Conservation (phyloP, 2,113 vertebrate species). For the Eublepharis macularius region DNA sequence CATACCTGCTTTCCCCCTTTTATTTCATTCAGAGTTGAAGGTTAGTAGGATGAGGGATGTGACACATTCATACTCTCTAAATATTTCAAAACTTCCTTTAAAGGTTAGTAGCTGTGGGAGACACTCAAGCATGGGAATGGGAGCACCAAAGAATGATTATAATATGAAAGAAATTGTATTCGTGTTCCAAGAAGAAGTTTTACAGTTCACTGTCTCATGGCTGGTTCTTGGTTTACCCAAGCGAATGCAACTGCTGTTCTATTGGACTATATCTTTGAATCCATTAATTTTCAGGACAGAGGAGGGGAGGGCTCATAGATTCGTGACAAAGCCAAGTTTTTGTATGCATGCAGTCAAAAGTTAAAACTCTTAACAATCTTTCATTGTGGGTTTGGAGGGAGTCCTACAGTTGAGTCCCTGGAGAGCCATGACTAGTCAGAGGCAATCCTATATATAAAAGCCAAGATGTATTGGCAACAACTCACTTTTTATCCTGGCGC, state of each 20-base stretch:
- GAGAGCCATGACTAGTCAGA: neutral
- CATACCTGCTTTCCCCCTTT: slow-evolving; percentile 19
- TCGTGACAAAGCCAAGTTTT: neutral
- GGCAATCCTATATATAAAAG: too few relatives aligned
- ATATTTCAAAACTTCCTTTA: neutral
- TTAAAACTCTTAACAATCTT: neutral
- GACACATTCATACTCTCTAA: neutral
- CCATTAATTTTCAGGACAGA: neutral
- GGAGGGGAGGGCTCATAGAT: neutral
- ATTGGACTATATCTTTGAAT: neutral
- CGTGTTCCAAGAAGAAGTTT: neutral
- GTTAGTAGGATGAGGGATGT: neutral
- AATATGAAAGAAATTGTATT: neutral
- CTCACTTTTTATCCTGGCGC: too few relatives aligned
- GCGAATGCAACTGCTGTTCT: neutral
- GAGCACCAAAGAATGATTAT: neutral
- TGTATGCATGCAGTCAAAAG: neutral
- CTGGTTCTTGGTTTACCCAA: neutral
- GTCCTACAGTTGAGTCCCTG: neutral
- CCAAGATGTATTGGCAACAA: too few relatives aligned
- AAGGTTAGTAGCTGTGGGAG: neutral
- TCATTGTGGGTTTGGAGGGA: too few relatives aligned
- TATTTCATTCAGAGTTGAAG: neutral
- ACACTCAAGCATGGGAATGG: neutral
- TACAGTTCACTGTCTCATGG: neutral